phyloP scores from a whole-genome alignment of 2,888 invertebrate genomes.

The Amorpha juglandis region DNA sequence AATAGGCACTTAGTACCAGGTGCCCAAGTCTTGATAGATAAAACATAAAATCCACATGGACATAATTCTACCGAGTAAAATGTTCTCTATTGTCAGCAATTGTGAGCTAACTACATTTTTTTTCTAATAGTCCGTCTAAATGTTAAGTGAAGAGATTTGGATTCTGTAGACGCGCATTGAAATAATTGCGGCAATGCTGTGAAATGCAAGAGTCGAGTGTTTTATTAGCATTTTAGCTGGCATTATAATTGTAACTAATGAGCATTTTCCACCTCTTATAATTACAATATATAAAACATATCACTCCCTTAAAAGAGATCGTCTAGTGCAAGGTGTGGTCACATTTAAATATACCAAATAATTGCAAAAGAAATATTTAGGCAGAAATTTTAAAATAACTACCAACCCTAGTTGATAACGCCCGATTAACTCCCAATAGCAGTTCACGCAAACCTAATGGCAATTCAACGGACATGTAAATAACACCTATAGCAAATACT shows the following conservation, averaged over 20 bases:
- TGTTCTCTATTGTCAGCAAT: neutral
- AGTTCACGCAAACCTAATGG: slow-evolving; percentile 16
- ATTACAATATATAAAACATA: no score
- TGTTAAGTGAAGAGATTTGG: slow-evolving; percentile 3
- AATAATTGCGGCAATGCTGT: slow-evolving; percentile 12
- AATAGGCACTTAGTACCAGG: neutral
- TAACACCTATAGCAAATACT: slow-evolving; percentile 65
- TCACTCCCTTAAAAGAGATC: no score
- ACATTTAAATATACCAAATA: neutral
- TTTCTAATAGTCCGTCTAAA: slow-evolving; percentile 2
- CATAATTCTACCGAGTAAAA: slow-evolving; percentile 1
- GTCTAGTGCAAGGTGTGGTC: neutral
- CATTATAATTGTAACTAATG: neutral
- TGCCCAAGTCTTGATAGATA: neutral
- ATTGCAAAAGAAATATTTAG: neutral
- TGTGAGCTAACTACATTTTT: slow-evolving; percentile 1
- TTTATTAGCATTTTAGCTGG: neutral
- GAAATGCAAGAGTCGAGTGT: slow-evolving; percentile 3
- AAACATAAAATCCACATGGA: neutral
- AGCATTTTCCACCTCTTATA: neutral
- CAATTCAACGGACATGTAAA: slow-evolving; percentile 58
- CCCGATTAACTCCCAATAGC: slow-evolving; percentile 15
- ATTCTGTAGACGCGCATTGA: neutral
- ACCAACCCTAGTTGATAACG: slow-evolving; percentile 12
- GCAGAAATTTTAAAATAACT: neutral